Conservation (phyloP, 2,797 vertebrate species). For the Sebastes vulpes region DNA sequence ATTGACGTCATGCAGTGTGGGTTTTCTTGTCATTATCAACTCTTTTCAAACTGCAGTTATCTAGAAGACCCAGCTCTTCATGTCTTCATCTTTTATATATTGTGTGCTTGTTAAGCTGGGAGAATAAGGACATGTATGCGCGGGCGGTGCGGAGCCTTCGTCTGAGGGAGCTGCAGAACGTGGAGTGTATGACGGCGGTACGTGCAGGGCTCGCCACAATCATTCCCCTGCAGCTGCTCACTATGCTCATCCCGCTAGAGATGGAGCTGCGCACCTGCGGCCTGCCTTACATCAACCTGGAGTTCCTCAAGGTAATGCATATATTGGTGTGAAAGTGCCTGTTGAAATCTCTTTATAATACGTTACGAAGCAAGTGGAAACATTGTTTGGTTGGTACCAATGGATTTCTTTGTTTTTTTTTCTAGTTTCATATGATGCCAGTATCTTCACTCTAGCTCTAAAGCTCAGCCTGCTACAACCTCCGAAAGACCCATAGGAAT, state of each 20-base stretch:
- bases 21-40: not conserved
- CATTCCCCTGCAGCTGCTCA: conserved; percentile 97
- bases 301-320: conserved; percentile 94
- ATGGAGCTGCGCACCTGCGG: conserved; percentile 97
- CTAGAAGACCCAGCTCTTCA: not conserved
- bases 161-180: conserved; percentile 92
- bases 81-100: not conserved
- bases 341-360: not conserved
- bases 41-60: not conserved
- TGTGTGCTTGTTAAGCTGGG: conserved; percentile 88
- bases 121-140: conserved; percentile 95
- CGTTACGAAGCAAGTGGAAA: not conserved
- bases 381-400: not conserved
- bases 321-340: not conserved
- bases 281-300: conserved; percentile 95
- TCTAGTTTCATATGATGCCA: too few species aligned
- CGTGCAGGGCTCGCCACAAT: conserved; percentile 93
- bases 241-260: conserved; percentile 92
- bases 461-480: too few species aligned
- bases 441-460: too few species aligned
- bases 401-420: too few species aligned
- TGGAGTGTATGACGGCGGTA: conserved; percentile 93
- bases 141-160: conserved; percentile 91
- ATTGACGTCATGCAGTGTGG: not conserved
- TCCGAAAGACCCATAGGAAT: too few species aligned